Evolutionary conservation across 2,797 vertebrate species (phyloP).

Genomic region (Hypotaenidia okinawae): DNA sequence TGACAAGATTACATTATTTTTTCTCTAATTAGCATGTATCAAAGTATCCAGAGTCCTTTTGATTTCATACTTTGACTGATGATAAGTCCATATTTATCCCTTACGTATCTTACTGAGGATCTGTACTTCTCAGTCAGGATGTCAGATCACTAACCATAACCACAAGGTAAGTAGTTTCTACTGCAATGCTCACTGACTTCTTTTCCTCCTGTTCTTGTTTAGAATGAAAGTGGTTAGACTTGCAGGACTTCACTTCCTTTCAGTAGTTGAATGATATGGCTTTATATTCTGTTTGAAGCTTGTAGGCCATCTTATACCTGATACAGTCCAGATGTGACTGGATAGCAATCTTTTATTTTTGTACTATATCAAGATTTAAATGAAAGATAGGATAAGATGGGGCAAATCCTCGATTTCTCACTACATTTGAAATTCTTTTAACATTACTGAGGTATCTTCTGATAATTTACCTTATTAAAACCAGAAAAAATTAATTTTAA

Average conservation of each 20-base stretch:
- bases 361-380: neutral
- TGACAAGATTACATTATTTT: conserved; percentile 26
- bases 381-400: neutral
- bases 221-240: neutral
- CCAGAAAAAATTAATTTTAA: neutral
- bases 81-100: neutral
- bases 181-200: neutral
- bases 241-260: neutral
- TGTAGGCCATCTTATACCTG: neutral
- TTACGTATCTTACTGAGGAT: neutral
- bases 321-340: neutral
- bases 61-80: conserved; percentile 34
- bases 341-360: neutral
- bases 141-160: neutral
- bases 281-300: neutral
- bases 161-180: neutral
- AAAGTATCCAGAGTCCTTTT: conserved; percentile 55
- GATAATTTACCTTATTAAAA: neutral
- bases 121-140: neutral
- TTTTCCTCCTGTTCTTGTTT: neutral
- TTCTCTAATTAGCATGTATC: conserved; percentile 48
- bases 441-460: neutral
- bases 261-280: neutral
- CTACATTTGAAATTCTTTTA: neutral
- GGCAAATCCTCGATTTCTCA: neutral